These are phyloP conservation scores for Cantharis flavilabris DNA, from an alignment of 2,888 invertebrate genomes.

Conservation along the genomic window DNA sequence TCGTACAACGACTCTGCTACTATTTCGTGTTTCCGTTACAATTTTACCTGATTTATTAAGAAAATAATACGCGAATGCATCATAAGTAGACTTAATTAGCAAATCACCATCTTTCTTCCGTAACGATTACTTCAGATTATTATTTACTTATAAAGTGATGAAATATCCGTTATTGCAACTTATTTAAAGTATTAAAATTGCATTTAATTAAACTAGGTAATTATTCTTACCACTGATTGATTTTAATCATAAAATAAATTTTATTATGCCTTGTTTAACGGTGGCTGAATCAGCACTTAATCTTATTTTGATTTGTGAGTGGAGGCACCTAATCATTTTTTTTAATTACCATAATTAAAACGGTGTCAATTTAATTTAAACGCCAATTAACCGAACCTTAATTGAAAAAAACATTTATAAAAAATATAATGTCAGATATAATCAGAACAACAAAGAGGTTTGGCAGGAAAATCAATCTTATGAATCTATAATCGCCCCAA, in stretches of 20 bases:
- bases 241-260: background rate
- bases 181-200: background rate
- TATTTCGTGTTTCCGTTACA: slow-evolving; percentile 4
- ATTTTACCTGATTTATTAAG: slow-evolving; percentile 21
- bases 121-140: background rate
- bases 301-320: background rate
- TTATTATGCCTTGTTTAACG: background rate
- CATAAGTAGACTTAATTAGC: slow-evolving; percentile 10
- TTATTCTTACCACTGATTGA: background rate
- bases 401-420: background rate
- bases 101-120: background rate
- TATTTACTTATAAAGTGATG: background rate
- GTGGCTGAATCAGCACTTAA: background rate
- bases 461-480: background rate
- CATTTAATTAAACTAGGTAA: background rate
- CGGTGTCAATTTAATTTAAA: background rate
- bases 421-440: background rate
- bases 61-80: slow-evolving; percentile 16
- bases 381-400: background rate
- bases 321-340: background rate
- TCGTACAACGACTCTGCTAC: slow-evolving; percentile 1
- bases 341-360: background rate
- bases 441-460: background rate
- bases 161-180: background rate
- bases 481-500: background rate